phyloP scores from a whole-genome alignment of 2,797 vertebrate species.

The Helarctos malayanus region DNA sequence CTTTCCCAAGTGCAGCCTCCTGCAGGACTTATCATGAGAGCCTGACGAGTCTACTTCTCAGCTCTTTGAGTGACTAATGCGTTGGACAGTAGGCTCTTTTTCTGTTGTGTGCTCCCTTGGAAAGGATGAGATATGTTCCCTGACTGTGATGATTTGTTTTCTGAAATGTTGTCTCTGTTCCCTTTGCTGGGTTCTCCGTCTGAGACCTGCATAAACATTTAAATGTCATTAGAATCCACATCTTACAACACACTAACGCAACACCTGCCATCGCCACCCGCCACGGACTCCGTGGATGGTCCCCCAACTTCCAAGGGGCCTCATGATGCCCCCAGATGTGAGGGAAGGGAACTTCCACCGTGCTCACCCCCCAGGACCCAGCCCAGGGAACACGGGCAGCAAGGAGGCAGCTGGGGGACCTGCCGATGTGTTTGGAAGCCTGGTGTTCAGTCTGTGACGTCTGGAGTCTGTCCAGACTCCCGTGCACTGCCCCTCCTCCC shows the following conservation, averaged over 20 bases:
- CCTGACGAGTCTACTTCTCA: not conserved
- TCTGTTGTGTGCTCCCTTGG: not conserved
- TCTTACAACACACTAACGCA: not conserved
- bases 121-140: not conserved
- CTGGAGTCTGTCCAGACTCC: not conserved
- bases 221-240: not conserved
- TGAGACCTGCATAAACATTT: not conserved
- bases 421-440: not conserved
- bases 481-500: not conserved
- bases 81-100: not conserved
- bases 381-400: not conserved
- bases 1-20: not conserved
- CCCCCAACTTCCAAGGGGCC: not conserved
- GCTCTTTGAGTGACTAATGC: not conserved
- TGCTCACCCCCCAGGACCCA: no score
- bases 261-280: accelerated
- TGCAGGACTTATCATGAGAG: accelerated
- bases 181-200: not conserved
- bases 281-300: not conserved
- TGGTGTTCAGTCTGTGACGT: not conserved
- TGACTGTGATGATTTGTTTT: not conserved
- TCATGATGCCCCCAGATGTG: no score
- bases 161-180: not conserved
- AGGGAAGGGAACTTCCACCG: accelerated
- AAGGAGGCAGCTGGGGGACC: not conserved